Evolutionary conservation across 1,140 invertebrate species (phyloP).

Genomic region (Papilio helenus): DNA sequence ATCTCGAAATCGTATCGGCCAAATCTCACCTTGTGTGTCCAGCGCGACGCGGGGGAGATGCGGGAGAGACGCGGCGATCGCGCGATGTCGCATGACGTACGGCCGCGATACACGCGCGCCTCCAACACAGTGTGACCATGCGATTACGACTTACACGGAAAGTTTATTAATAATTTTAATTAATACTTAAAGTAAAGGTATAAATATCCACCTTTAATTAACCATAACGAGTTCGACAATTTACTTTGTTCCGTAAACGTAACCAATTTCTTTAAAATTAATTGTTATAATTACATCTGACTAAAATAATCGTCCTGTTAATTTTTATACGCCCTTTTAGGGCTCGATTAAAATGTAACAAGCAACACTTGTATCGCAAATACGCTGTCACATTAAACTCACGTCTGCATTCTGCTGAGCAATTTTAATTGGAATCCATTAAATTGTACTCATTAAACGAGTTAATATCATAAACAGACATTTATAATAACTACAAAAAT

Average conservation of each 20-base stretch:
- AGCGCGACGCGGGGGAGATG: conserved; percentile 43
- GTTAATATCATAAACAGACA: neutral
- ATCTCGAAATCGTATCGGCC: conserved; percentile 39
- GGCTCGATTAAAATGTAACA: neutral
- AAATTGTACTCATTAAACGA: neutral
- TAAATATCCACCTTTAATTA: too few species aligned
- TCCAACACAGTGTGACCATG: conserved; percentile 47
- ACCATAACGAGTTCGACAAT: too few species aligned
- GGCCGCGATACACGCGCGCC: conserved; percentile 50
- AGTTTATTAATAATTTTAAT: neutral
- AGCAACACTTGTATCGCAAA: neutral
- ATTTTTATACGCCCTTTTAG: neutral
- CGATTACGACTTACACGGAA: neutral
- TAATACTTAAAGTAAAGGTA: too few species aligned
- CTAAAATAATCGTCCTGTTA: too few species aligned
- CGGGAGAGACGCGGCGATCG: conserved; percentile 59
- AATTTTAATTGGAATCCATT: conserved; percentile 1
- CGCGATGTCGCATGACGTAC: conserved; percentile 73
- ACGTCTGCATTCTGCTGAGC: neutral
- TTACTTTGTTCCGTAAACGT: too few species aligned
- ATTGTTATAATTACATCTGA: too few species aligned
- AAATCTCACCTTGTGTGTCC: conserved; percentile 51
- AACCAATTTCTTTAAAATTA: too few species aligned
- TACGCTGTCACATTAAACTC: neutral
- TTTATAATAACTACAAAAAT: conserved; percentile 15